Evolutionary conservation across 2,113 vertebrate species (phyloP).

Genomic region (Cyprinus carpio): DNA sequence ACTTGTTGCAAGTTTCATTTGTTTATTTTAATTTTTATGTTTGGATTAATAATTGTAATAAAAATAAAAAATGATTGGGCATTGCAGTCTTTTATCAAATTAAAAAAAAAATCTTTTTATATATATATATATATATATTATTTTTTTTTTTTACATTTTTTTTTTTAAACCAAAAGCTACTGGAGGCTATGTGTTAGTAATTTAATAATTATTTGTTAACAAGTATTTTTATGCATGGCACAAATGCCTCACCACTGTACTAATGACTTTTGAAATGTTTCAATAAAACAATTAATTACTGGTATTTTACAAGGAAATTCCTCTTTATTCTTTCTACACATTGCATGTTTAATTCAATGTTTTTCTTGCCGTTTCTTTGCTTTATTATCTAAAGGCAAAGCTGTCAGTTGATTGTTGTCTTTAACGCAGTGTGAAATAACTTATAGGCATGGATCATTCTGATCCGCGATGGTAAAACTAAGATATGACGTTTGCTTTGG

Average conservation of each 20-base stretch:
- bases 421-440: neutral
- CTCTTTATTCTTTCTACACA: neutral
- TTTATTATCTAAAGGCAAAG: neutral
- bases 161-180: neutral
- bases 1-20: neutral
- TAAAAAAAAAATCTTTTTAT: too few species aligned
- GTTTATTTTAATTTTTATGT: neutral
- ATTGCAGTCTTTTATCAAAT: neutral
- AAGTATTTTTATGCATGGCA: neutral
- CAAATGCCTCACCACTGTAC: neutral
- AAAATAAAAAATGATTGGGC: too few species aligned
- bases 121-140: too few species aligned
- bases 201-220: neutral
- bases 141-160: too few species aligned
- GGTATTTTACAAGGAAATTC: neutral
- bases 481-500: slow-evolving; percentile 6
- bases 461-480: neutral
- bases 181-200: neutral
- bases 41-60: neutral
- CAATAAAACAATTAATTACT: neutral
- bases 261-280: neutral
- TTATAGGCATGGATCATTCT: neutral
- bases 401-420: neutral
- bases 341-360: neutral
- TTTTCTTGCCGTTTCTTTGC: neutral